Base-by-base conservation (phyloP, 2,888 invertebrate species). In the Tridacna crocea region DNA sequence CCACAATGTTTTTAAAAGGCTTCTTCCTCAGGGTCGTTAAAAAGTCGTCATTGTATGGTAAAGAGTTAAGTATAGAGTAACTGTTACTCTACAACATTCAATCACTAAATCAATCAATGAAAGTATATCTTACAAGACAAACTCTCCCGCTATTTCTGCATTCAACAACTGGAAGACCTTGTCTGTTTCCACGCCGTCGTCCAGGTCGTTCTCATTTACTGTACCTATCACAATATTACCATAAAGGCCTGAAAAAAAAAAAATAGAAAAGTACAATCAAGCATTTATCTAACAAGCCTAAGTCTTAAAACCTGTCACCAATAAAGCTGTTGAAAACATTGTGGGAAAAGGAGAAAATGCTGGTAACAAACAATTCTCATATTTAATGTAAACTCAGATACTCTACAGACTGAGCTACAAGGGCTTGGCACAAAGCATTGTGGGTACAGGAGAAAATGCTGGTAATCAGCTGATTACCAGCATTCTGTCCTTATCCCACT, bases 181-280 rank as follows among this genome's bases (percentile, higher is more conserved):
- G 94, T 99, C 99, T 0, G 97, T 98, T 95, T 99, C 99, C 99
- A 99, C 99, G 94, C 99, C 99, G 94, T 99, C 99, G 94, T 99
- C 99, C 87, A 98, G 95, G 95, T 99, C 99, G 93, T 98, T 98
- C 0, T 99, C 99, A 94, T 99, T 99, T 10, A 99, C 99, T 82
- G 98, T 96, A 51, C 99, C 99, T 87, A 99, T 97, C 94, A 97
- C 97, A 0, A 98, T 97, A 90, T 97, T 98, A 27, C 97, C 97
- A 94, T 91, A 92, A 68, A 84, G 60, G n/a, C 92, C 92, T 92
- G 83, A 12, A 85, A 70, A 72, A 63, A 58, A 66, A 22, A 36
- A 55, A 36, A n/a, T n/a, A n/a, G n/a, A 36, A 36, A 36, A 36
- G 8, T 36, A 36, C 36, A 36, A 36, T 36, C 55, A 19, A 60